Evolutionary conservation across 1,140 invertebrate genomes (phyloP), one percentile per base, ranked within the genome.

Genomic region (Neoseiulus cucumeris): DNA sequence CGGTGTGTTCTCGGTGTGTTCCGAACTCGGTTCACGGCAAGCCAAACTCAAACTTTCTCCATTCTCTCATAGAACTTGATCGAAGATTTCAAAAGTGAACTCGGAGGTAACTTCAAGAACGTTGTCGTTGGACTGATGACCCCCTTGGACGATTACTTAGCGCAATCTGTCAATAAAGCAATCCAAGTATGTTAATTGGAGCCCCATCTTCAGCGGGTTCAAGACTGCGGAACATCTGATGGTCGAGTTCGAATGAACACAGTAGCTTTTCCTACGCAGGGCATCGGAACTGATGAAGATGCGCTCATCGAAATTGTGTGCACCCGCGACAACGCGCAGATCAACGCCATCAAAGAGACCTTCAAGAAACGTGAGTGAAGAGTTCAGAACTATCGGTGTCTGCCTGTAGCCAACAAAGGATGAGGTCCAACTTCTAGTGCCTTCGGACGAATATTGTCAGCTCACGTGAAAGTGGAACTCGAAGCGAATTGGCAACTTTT

Each of bases 81-180:
- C 39, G 85, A 86, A 67, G 87, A 95, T 70, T 78, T 97, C 68
- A 91, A 92, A 73, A 87, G 86, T 66, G 91, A 96, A 76, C 79
- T 90, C 4, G 84, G 83, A 71, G 91, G 91, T 25, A 89, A 91
- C 71, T 92, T 94, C 72, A 87, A 95, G 75, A 83, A 91, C 69
- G 75, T 91, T 0, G 74, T 96, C 5, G 77, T 94, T 29, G 88
- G 87, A 0, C 77, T 96, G 70, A 87, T 97, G 84, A 89, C 84
- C 66, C 87, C 89, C 0, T 80, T 91, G 55, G 84, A 85, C 1
- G 83, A 90, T 69, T 94, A 83, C 77, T 89, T 92, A 73, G 91
- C 89, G 6, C 82, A 84, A 73, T 85, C 90, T 75, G 73, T 96
- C 25, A 83, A 90, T 70, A 82, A 91, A 66, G 91, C 92, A 30